These are phyloP conservation scores for Pangasius djambal DNA, from an alignment of 2,797 vertebrate species.

Conservation along the genomic window DNA sequence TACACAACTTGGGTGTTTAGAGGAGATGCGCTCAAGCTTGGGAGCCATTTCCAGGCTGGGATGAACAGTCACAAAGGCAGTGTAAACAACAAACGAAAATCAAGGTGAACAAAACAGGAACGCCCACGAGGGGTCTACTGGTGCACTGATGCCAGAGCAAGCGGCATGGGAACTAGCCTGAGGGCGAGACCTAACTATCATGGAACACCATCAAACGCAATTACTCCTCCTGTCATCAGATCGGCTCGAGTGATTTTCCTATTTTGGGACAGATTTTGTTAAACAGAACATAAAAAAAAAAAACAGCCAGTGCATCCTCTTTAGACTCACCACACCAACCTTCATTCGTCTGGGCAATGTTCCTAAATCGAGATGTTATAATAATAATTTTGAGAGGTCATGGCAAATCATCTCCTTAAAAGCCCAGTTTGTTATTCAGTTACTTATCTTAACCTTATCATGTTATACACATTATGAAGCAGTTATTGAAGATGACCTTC, in stretches of 20 bases:
- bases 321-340: not conserved
- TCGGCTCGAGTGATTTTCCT: not conserved
- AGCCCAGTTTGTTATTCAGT: not conserved
- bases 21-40: slow-evolving; percentile 15
- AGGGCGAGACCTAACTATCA: slow-evolving; percentile 1
- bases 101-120: slow-evolving; percentile 22
- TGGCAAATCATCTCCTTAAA: not conserved
- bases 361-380: not conserved
- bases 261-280: not conserved
- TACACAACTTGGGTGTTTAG: slow-evolving; percentile 21
- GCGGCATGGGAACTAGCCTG: slow-evolving; percentile 10
- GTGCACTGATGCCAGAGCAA: not conserved
- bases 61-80: slow-evolving; percentile 24
- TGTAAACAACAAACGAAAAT: slow-evolving; percentile 32
- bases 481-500: too few species aligned
- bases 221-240: slow-evolving; percentile 30
- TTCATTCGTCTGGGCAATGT: not conserved
- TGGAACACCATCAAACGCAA: slow-evolving; percentile 25
- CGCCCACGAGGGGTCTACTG: slow-evolving; percentile 9
- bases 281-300: not conserved
- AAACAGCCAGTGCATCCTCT: not conserved
- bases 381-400: not conserved
- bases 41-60: slow-evolving; percentile 14
- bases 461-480: not conserved
- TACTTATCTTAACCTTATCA: not conserved